Percentiles rank a stretch among this genome's conserved stretches.
These are phyloP conservation scores for Brachionus rubens DNA, from an alignment of 1,140 invertebrate species.

Conservation along the genomic window DNA sequence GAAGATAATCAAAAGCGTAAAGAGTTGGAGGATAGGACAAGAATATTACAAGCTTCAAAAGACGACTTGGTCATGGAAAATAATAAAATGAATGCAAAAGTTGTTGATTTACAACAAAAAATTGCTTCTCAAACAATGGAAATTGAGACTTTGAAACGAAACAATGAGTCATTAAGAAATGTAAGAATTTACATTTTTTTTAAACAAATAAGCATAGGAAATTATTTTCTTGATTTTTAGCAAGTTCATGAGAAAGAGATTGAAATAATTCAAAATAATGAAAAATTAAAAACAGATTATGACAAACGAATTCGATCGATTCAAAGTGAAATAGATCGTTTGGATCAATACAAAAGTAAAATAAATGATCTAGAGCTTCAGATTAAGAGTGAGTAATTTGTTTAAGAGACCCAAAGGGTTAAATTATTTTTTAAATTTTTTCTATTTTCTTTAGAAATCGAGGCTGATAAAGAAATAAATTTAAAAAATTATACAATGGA, in stretches of 20 bases:
- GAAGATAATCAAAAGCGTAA: conserved; percentile 17
- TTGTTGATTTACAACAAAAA: conserved; percentile 43
- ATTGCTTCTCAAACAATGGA: conserved; percentile 16
- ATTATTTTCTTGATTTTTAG: background rate
- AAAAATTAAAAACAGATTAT: conserved; percentile 37
- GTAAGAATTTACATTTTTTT: background rate
- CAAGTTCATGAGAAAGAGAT: conserved; percentile 18
- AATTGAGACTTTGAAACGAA: conserved; percentile 40
- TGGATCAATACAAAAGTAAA: conserved; percentile 17
- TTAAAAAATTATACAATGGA: conserved; percentile 12
- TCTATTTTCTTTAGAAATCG: background rate
- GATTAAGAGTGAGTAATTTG: conserved; percentile 10
- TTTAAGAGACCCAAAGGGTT: background rate
- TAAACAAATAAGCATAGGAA: too few species aligned
- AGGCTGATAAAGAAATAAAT: conserved; percentile 34
- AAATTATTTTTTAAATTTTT: background rate
- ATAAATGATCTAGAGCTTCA: conserved; percentile 4
- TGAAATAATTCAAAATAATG: conserved; percentile 17
- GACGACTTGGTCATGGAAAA: conserved; percentile 10
- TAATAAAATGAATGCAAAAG: conserved; percentile 22
- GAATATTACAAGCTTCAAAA: conserved; percentile 6
- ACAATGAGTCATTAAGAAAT: conserved; percentile 30
- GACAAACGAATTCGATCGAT: conserved; percentile 15
- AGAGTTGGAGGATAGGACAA: conserved; percentile 26
- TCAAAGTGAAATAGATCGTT: conserved; percentile 35